Evolutionary conservation across 1,140 invertebrate species (phyloP), one percentile per base, ranked within the genome.

Genomic region (Drosophila tropicalis): DNA sequence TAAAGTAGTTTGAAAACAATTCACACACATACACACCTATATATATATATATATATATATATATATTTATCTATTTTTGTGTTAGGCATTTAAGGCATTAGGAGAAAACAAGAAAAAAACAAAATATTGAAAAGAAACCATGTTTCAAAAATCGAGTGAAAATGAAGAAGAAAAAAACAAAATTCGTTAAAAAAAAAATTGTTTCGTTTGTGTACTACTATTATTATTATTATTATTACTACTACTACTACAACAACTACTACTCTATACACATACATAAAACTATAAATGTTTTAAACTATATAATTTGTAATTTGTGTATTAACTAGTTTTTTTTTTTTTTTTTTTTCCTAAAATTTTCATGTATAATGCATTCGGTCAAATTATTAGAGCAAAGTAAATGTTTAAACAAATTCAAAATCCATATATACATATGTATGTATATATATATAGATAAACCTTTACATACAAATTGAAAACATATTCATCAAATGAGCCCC

Each of bases 401-500:
- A 39, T 39, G 4, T 67, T 62, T 75, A 66, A 51, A 51, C 19
- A 19, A 75, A 82, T 51, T 74, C 75, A 70, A 76, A 70, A 65
- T 64, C 61, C 60, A 76, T 51, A 56, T 25, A 62, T 36, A 51
- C 72, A 76, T 58, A 70, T 29, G 51, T 40, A 67, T 54, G 29
- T 36, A 62, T 60, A 51, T 36, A 61, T 17, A 40, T 63, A 25
- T 60, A 44, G 39, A 62, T 75, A 81, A 84, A 78, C 56, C 66
- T 72, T 80, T 76, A 72, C 68, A 84, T 85, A 79, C 68, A 83
- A 76, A 89, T 73, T 89, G 77, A 89, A 74, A 85, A 85, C 77
- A 90, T 90, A 90, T 74, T 90, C 81, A 90, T 90, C 78, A 79
- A 90, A 90, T 90, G 85, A 90, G 78, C 83, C 83, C 44, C 84